Conservation (phyloP, 2,797 vertebrate genomes). For the Pygocentrus nattereri region DNA sequence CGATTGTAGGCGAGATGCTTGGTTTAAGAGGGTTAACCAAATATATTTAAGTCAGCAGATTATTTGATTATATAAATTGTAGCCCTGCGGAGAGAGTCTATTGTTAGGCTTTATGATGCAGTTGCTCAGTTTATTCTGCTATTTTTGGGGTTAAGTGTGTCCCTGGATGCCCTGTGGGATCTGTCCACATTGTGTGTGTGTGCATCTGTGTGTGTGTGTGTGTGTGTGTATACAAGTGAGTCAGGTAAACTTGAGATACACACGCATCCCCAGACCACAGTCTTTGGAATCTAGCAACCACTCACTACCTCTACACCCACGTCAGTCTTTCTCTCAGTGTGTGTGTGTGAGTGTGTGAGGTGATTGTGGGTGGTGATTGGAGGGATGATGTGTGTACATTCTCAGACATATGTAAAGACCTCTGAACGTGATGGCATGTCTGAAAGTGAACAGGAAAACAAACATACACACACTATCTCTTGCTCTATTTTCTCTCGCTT, state of each 20-base stretch:
- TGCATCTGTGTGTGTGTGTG: slow-evolving; percentile 44
- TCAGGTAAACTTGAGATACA: slow-evolving; percentile 59
- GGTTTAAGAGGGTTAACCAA: no score
- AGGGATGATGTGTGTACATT: slow-evolving; percentile 64
- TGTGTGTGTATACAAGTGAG: slow-evolving; percentile 26
- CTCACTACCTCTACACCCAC: slow-evolving; percentile 77
- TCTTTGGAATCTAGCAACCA: slow-evolving; percentile 79
- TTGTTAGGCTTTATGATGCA: background rate
- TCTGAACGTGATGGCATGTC: slow-evolving; percentile 69
- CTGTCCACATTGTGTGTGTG: slow-evolving; percentile 24
- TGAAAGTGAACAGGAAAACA: slow-evolving; percentile 60
- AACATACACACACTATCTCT: slow-evolving; percentile 41
- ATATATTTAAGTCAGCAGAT: background rate
- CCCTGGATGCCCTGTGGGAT: slow-evolving; percentile 67
- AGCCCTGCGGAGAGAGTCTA: background rate
- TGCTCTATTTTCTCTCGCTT: slow-evolving; percentile 35
- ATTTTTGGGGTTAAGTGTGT: slow-evolving; percentile 39
- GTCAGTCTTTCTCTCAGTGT: slow-evolving; percentile 65
- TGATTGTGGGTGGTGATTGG: slow-evolving; percentile 4
- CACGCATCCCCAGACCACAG: slow-evolving; percentile 70
- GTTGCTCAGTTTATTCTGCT: background rate
- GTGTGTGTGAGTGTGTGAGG: slow-evolving; percentile 13
- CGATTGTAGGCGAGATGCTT: no score
- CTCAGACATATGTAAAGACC: slow-evolving; percentile 71
- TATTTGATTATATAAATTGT: background rate